Conservation (phyloP, 2,888 invertebrate species). For the Phania funesta region DNA sequence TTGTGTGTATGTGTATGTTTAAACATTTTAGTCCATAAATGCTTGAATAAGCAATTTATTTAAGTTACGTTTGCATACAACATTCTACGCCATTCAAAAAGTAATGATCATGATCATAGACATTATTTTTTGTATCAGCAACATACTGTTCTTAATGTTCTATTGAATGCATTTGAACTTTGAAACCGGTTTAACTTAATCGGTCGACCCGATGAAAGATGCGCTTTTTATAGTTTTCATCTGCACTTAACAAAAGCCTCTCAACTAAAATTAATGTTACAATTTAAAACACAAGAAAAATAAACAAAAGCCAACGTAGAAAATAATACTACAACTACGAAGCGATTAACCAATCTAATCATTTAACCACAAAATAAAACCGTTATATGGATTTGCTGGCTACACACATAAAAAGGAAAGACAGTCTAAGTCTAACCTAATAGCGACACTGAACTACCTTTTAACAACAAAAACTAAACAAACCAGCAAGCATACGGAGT, state of each 20-base stretch:
- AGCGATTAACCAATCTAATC: constrained; percentile 35
- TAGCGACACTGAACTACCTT: constrained; percentile 20
- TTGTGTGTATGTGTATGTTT: constrained; percentile 8
- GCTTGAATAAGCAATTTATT: constrained; percentile 52
- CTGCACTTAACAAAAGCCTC: constrained; percentile 5
- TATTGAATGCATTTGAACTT: constrained; percentile 53
- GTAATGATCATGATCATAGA: constrained; percentile 10
- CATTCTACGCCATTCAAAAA: neutral
- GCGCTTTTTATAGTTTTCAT: constrained; percentile 46
- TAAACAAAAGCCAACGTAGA: neutral
- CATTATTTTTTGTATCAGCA: constrained; percentile 2
- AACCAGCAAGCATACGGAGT: neutral
- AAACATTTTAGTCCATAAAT: constrained; percentile 8
- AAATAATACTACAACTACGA: neutral
- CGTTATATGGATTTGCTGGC: constrained; percentile 38
- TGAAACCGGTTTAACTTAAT: constrained; percentile 64
- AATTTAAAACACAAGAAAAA: neutral
- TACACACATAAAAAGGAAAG: constrained; percentile 15
- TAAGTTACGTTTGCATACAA: neutral
- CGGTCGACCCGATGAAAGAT: constrained; percentile 63
- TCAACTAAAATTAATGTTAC: constrained; percentile 43
- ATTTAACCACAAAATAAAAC: constrained; percentile 60
- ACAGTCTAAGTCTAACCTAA: constrained; percentile 6
- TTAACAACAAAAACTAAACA: neutral
- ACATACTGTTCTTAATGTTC: constrained; percentile 12